Base-by-base conservation (phyloP, 1,140 invertebrate species). In the Danaus melanippus region DNA sequence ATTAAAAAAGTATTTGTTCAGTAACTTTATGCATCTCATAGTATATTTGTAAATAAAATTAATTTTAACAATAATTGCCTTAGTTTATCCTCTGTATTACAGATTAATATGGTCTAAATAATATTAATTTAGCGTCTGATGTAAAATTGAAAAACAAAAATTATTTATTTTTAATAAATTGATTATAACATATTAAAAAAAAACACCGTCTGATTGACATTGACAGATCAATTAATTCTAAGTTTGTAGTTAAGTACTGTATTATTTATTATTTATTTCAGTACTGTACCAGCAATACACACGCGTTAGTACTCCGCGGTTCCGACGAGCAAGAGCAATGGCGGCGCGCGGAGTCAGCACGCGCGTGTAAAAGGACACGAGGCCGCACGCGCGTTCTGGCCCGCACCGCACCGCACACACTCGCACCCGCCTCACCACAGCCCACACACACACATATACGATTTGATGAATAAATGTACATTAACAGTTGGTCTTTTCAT, bases 371-470 rank as follows among this genome's bases (percentile, higher is more conserved):
- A 12, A 10, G 42, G 1, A 12, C 49, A 57, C 51, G 69, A 57
- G 56, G 58, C 1, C 56, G 66, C 8, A 42, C 58, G 49, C 60
- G 60, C 21, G 46, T 67, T 46, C 57, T 54, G n/a, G 60, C 48
- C 17, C 51, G 54, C 56, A 44, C 43, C 32, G 44, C 55, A 17
- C 48, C 64, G 15, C 53, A 46, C 49, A 61, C 66, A 2, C 57
- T 57, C 45, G 64, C 62, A 12, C 74, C 81, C 56, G 76, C 78
- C 51, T 72, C 74, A 6, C 79, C 82, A 8, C 82, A 83, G 44
- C 79, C 82, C 48, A 80, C 82, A 7, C 74, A 79, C 62, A 83
- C 79, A 40, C 82, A 85, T 50, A 79, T 85, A 71, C 72, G 82
- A 21, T 85, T 85, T 60, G 82, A 81, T 58, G 68, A 71, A 52